These are phyloP conservation scores for Fopius arisanus DNA, from an alignment of 1,140 invertebrate genomes.

Conservation along the genomic window DNA sequence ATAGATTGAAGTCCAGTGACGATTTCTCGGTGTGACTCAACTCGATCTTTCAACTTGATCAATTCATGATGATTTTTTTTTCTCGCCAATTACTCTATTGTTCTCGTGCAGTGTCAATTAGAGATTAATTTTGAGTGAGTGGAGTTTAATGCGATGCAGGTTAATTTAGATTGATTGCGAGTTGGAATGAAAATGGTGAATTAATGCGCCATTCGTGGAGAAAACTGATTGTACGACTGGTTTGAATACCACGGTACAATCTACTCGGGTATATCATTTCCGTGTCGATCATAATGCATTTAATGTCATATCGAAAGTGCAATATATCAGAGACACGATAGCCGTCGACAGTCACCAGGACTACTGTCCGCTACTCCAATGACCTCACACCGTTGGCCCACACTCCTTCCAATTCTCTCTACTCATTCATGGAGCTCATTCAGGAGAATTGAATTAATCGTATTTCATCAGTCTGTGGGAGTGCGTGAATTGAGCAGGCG, in stretches of 20 bases:
- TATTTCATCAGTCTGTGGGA: conserved; percentile 34
- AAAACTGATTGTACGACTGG: not conserved
- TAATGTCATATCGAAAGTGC: conserved; percentile 30
- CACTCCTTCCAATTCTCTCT: conserved; percentile 41
- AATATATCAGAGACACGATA: conserved; percentile 49
- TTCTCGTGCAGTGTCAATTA: not conserved
- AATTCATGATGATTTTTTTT: no score
- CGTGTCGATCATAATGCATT: conserved; percentile 38
- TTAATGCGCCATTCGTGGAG: not conserved
- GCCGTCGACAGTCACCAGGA: conserved; percentile 36
- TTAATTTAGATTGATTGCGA: not conserved
- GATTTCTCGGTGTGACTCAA: no score
- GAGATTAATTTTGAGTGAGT: not conserved
- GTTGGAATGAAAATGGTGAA: not conserved
- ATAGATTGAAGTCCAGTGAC: no score
- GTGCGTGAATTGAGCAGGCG: not conserved
- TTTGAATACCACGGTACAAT: not conserved
- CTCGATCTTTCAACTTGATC: no score
- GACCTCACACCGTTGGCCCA: conserved; percentile 36
- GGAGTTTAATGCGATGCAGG: not conserved
- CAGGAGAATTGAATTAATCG: conserved; percentile 45
- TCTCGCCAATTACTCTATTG: not conserved
- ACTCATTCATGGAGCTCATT: conserved; percentile 39
- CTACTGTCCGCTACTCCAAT: conserved; percentile 41
- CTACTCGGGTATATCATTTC: conserved; percentile 26